Evolutionary conservation across 2,888 invertebrate genomes (phyloP), one percentile per base, ranked within the genome.

Genomic region (Cetonia aurata): DNA sequence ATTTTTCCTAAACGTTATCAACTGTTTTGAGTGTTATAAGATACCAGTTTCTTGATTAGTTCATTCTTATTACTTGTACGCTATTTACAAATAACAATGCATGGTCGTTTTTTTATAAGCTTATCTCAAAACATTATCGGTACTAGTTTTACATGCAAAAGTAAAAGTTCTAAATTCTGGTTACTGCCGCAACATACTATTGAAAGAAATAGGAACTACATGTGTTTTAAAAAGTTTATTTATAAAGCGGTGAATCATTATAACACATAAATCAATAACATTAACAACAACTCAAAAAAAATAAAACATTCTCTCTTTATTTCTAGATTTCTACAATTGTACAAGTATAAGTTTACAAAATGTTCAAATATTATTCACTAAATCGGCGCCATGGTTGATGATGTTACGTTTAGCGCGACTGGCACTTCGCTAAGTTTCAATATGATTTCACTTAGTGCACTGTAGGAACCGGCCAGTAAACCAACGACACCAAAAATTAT

Each of bases 381-480:
- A 10, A 52, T 41, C 10, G 62, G 62, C 33, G 15, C 37, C 37
- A 46, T 13, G 10, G 60, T 60, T 13, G 62, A 50, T 37, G 6
- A 37, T 17, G 62, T 50, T 37, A 37, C 50, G 15, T 65, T 65
- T 10, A 33, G 17, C 15, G 37, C n/a, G 12, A 65, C 15, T 15
- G 62, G 60, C 13, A n/a, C 31, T 42, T 62, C 59, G 13, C 60
- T 31, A 50, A 71, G 37, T 68, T 75, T 69, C 75, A 73, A 77
- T 31, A 88, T 79, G 69, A 89, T 89, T 74, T 86, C 88, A 41
- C 84, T 84, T 62, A 88, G 79, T 76, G 86, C 86, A 73, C 87
- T 87, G 78, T 87, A 89, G 52, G 88, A 88, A 33, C 89, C 89
- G n/a, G 88, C 85, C n/a, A 87, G 79, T 13, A 89, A 82, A 8